These are phyloP conservation scores for Trochalopteron elliotii DNA, from an alignment of 2,113 vertebrate genomes.

Conservation along the genomic window DNA sequence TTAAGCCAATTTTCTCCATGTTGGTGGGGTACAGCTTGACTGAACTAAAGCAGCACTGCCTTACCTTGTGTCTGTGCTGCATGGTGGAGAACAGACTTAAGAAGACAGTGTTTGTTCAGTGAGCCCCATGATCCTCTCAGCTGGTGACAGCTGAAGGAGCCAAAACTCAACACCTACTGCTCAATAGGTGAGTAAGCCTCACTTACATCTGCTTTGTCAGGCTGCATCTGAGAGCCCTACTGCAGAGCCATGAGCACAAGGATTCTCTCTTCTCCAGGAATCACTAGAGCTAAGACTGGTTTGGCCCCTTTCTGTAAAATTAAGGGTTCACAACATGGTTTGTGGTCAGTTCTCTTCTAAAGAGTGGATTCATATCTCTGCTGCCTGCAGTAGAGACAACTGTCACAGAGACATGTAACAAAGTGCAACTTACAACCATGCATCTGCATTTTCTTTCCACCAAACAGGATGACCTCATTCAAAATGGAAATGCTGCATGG, in stretches of 20 bases:
- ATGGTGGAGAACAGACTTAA: not conserved
- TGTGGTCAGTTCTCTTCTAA: not conserved
- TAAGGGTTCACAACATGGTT: not conserved
- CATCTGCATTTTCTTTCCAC: not conserved
- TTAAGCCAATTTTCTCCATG: not conserved
- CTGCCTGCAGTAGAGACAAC: not conserved
- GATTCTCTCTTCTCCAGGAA: not conserved
- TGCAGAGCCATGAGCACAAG: not conserved
- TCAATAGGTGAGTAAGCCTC: not conserved
- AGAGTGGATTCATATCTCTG: not conserved
- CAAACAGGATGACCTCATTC: not conserved
- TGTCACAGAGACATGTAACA: not conserved
- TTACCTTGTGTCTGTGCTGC: not conserved
- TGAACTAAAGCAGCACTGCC: not conserved
- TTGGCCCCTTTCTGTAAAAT: not conserved
- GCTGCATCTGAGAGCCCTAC: not conserved
- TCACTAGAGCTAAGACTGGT: not conserved
- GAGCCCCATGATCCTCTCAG: not conserved
- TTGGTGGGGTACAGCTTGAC: not conserved
- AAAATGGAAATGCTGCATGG: not conserved
- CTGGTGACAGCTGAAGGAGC: not conserved
- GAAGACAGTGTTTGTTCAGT: not conserved
- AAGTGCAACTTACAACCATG: not conserved
- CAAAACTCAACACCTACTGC: not conserved
- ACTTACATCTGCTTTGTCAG: not conserved